phyloP scores from a whole-genome alignment of 1,140 invertebrate species.

The Aradophagus sp. region DNA sequence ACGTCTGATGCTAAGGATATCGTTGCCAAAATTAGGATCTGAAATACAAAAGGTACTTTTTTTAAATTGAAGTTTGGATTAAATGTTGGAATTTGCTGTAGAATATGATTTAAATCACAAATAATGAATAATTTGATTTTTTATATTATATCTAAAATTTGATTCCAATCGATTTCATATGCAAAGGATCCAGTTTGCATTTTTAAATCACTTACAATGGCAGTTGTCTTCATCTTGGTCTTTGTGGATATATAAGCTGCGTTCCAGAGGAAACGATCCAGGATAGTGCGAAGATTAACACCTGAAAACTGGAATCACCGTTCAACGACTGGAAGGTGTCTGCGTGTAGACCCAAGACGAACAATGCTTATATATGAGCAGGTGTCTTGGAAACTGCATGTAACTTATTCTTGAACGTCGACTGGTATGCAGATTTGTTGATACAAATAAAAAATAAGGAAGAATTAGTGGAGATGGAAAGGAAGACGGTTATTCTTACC shows the following conservation, averaged over 20 bases:
- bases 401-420: constrained; percentile 52
- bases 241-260: constrained; percentile 1
- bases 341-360: constrained; percentile 60
- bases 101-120: no score
- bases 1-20: no score
- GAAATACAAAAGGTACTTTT: no score
- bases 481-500: constrained; percentile 49
- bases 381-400: constrained; percentile 60
- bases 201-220: constrained; percentile 46
- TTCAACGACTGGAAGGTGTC: constrained; percentile 52
- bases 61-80: no score
- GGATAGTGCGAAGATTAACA: constrained; percentile 37
- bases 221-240: constrained; percentile 32
- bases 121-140: no score
- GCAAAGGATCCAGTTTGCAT: no score
- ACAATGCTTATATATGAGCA: constrained; percentile 66
- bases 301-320: constrained; percentile 42
- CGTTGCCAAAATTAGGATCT: no score
- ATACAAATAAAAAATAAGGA: constrained; percentile 58
- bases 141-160: no score
- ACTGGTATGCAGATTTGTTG: constrained; percentile 60
- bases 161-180: not conserved
- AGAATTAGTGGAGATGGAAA: constrained; percentile 51
- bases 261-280: constrained; percentile 18
- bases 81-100: no score